These are phyloP conservation scores for Garra rufa DNA, from an alignment of 2,113 vertebrate species.

Conservation along the genomic window DNA sequence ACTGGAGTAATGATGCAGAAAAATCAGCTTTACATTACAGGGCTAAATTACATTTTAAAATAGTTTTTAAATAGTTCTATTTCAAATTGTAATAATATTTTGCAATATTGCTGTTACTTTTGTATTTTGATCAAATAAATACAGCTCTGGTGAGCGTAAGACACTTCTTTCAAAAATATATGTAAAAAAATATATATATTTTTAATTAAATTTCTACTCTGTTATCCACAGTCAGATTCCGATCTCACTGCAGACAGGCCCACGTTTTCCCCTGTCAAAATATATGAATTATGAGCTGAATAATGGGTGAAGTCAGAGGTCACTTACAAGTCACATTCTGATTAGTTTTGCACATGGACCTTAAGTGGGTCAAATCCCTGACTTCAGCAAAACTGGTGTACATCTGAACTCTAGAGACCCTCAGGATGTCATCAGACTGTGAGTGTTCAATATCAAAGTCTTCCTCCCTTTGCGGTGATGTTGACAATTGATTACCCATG, in stretches of 20 bases:
- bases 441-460: not conserved
- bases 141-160: not conserved
- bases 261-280: not conserved
- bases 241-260: not conserved
- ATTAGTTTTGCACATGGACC: slow-evolving; percentile 9
- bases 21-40: not conserved
- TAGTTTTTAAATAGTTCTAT: no score
- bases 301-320: slow-evolving; percentile 9
- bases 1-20: not conserved
- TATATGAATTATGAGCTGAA: not conserved
- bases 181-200: not conserved
- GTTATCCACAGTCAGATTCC: not conserved
- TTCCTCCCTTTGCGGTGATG: not conserved
- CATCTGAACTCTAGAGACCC: not conserved
- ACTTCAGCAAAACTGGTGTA: not conserved
- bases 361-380: not conserved
- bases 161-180: not conserved
- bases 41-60: no score
- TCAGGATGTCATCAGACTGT: not conserved
- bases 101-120: not conserved
- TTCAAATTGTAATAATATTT: not conserved
- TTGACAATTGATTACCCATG: slow-evolving; percentile 5
- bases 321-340: not conserved
- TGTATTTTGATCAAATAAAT: not conserved
- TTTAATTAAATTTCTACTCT: not conserved